phyloP scores from a whole-genome alignment of 2,888 invertebrate genomes.

The Tetranychus piercei region DNA sequence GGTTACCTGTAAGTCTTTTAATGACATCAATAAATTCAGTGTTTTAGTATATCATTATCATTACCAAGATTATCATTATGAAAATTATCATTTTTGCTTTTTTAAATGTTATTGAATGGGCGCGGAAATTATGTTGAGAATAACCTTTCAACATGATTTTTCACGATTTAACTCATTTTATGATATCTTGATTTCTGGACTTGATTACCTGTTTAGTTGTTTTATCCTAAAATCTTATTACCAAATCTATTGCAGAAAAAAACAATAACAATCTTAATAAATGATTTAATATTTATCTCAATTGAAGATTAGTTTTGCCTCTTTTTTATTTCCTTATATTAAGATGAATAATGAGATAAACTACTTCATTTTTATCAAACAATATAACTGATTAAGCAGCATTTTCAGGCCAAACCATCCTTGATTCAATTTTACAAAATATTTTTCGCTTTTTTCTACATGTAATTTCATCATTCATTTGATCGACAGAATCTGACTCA shows the following conservation, averaged over 20 bases:
- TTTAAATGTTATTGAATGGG: not conserved
- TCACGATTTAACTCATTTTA: not conserved
- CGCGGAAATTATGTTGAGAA: not conserved
- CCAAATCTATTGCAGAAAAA: no score
- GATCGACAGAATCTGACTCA: not conserved
- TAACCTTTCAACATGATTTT: not conserved
- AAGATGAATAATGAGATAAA: no score
- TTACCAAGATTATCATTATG: not conserved
- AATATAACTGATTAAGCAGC: not conserved
- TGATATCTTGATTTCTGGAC: not conserved
- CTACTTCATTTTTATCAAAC: not conserved
- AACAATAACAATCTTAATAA: no score
- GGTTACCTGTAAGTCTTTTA: not conserved
- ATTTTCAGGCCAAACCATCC: not conserved
- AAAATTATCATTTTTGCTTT: not conserved
- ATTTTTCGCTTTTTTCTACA: not conserved
- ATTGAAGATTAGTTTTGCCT: no score
- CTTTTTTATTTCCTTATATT: no score
- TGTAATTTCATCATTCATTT: not conserved
- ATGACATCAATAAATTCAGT: not conserved
- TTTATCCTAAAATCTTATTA: no score
- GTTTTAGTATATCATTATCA: not conserved
- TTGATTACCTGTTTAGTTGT: not conserved
- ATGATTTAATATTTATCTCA: no score
- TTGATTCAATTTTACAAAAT: not conserved